Evolutionary conservation across 2,113 vertebrate genomes (phyloP).

Genomic region (Cyanoderma ruficeps): DNA sequence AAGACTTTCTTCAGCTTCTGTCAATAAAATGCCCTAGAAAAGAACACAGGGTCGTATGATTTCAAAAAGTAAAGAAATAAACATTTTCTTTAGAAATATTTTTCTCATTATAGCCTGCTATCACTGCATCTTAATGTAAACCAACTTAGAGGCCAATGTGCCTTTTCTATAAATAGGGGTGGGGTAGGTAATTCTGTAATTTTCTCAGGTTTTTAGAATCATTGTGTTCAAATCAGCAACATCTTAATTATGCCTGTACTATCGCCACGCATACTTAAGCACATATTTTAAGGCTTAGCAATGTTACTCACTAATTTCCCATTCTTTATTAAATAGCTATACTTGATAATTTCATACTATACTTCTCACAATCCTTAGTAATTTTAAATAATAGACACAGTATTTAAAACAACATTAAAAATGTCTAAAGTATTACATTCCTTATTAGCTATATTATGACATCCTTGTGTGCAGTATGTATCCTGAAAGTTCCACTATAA

Average conservation of each 20-base stretch:
- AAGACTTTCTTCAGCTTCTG: conserved; percentile 74
- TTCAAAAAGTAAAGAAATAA: not conserved
- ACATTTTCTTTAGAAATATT: not conserved
- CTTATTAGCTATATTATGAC: not conserved
- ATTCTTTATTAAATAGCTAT: not conserved
- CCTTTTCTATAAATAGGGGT: not conserved
- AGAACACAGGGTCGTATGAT: not conserved
- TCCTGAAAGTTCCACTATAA: not conserved
- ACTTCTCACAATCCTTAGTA: not conserved
- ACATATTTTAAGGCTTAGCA: not conserved
- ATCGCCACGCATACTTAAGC: not conserved
- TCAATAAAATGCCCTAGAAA: conserved; percentile 76
- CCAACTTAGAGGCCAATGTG: not conserved
- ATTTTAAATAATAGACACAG: not conserved
- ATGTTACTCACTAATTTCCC: not conserved
- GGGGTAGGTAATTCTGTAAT: not conserved
- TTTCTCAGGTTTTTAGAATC: not conserved
- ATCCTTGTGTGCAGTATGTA: not conserved
- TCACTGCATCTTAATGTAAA: not conserved
- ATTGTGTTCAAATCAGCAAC: not conserved
- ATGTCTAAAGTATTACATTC: not conserved
- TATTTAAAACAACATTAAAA: not conserved
- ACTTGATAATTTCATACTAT: not conserved
- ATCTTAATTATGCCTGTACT: not conserved
- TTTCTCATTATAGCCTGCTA: not conserved